Conservation (phyloP, 2,797 vertebrate species). For the Molossus molossus region DNA sequence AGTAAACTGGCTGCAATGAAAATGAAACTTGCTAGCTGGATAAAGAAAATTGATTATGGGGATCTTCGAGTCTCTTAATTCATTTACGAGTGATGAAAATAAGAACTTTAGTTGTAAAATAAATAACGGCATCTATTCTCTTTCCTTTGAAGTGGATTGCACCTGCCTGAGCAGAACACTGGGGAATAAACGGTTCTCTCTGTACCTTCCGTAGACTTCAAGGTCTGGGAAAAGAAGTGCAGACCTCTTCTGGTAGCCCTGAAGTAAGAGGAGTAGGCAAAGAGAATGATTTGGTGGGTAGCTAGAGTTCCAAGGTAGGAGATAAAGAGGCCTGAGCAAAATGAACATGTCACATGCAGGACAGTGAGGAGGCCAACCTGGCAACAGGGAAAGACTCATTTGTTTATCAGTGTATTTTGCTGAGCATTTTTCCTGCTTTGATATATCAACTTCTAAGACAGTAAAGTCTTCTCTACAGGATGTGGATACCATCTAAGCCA, state of each 20-base stretch:
- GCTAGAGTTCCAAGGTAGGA: slow-evolving; percentile 18
- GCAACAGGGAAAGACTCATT: background rate
- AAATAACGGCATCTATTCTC: background rate
- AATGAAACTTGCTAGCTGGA: slow-evolving; percentile 20
- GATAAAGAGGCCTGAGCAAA: background rate
- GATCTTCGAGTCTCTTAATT: slow-evolving; percentile 50
- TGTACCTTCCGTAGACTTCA: background rate
- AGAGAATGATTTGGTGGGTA: background rate
- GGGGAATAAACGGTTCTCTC: background rate
- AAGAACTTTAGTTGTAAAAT: slow-evolving; percentile 58
- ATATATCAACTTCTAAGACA: background rate
- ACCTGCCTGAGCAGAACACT: background rate
- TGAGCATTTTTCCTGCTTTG: slow-evolving; percentile 42
- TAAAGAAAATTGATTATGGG: slow-evolving; percentile 34
- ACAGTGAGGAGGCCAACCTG: background rate
- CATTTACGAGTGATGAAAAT: slow-evolving; percentile 48
- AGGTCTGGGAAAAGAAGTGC: background rate
- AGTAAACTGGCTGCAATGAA: slow-evolving; percentile 36
- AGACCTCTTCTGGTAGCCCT: background rate
- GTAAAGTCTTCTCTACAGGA: background rate
- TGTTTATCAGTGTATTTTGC: background rate
- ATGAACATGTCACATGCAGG: background rate
- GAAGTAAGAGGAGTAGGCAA: background rate
- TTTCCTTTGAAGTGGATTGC: slow-evolving; percentile 53
- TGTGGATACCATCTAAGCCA: background rate